phyloP scores from a whole-genome alignment of 2,113 vertebrate species.

The Gracilinanus agilis region DNA sequence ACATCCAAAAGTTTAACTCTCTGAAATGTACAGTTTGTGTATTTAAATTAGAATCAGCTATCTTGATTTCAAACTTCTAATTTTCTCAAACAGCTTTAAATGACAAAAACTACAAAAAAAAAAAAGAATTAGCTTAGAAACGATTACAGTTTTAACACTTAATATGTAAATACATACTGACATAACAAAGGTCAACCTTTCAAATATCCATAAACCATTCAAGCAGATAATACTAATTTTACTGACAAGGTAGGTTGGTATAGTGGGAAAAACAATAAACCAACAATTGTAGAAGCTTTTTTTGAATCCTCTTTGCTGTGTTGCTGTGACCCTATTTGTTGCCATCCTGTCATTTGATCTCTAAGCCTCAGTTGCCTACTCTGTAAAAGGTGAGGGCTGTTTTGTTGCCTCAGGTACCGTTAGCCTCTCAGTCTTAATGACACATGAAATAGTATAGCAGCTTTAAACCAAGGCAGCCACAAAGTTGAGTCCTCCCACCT shows the following conservation, averaged over 20 bases:
- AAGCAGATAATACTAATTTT: slow-evolving; percentile 39
- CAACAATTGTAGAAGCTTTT: background rate
- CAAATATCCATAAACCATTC: background rate
- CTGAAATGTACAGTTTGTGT: background rate
- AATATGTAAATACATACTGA: slow-evolving; percentile 36
- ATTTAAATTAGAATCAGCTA: background rate
- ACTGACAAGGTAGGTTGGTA: slow-evolving; percentile 29
- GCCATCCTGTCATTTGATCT: background rate
- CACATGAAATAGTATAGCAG: background rate
- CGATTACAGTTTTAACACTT: slow-evolving; percentile 44
- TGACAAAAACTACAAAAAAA: slow-evolving; percentile 39
- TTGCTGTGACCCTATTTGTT: background rate
- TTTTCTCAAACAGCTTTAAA: slow-evolving; percentile 35
- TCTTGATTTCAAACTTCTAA: slow-evolving; percentile 46
- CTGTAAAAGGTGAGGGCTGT: background rate
- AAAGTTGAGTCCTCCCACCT: background rate
- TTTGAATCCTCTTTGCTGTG: no score
- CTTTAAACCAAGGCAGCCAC: background rate
- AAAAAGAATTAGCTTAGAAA: slow-evolving; percentile 22
- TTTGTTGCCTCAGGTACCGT: background rate
- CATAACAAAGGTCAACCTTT: slow-evolving; percentile 2
- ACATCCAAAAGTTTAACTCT: background rate
- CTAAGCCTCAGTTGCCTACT: background rate
- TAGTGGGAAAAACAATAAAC: background rate
- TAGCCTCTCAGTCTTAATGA: background rate